phyloP scores from a whole-genome alignment of 1,140 invertebrate genomes.

The Halictus rubicundus region DNA sequence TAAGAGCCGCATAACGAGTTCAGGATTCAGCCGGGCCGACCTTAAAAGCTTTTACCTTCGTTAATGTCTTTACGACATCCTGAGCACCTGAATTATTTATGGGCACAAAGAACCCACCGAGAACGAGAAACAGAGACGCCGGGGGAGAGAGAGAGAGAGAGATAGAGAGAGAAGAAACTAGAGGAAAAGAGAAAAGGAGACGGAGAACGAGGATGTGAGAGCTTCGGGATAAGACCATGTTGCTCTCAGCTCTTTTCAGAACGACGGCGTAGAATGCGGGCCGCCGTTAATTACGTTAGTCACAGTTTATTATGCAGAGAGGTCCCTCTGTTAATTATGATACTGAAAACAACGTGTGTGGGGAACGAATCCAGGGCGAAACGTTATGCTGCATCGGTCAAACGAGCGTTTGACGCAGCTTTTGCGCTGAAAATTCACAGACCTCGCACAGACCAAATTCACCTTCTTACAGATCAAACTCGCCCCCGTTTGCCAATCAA shows the following conservation, averaged over 20 bases:
- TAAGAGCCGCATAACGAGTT: constrained; percentile 60
- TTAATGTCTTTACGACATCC: constrained; percentile 65
- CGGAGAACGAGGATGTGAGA: constrained; percentile 8
- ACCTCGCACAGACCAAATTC: too few species aligned
- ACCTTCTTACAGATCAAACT: too few species aligned
- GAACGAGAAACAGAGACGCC: constrained; percentile 34
- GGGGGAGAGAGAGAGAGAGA: not conserved
- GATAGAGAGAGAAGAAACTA: not conserved
- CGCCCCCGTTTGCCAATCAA: too few species aligned
- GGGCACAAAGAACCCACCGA: constrained; percentile 52
- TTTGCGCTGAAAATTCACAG: too few species aligned
- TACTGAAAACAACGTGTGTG: not conserved
- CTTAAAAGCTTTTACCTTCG: constrained; percentile 65
- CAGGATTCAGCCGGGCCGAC: constrained; percentile 49
- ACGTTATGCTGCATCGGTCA: not conserved
- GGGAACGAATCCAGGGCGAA: not conserved
- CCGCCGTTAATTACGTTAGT: constrained; percentile 57
- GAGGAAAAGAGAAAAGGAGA: constrained; percentile 10
- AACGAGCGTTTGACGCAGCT: too few species aligned
- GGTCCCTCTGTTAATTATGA: constrained; percentile 54
- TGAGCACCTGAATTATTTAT: constrained; percentile 69
- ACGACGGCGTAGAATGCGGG: constrained; percentile 29
- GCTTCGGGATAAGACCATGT: constrained; percentile 53
- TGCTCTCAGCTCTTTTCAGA: constrained; percentile 60
- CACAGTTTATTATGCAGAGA: constrained; percentile 55